Base-by-base conservation (phyloP, 1,140 invertebrate species). In the Phymorhynchus buccinoides region DNA sequence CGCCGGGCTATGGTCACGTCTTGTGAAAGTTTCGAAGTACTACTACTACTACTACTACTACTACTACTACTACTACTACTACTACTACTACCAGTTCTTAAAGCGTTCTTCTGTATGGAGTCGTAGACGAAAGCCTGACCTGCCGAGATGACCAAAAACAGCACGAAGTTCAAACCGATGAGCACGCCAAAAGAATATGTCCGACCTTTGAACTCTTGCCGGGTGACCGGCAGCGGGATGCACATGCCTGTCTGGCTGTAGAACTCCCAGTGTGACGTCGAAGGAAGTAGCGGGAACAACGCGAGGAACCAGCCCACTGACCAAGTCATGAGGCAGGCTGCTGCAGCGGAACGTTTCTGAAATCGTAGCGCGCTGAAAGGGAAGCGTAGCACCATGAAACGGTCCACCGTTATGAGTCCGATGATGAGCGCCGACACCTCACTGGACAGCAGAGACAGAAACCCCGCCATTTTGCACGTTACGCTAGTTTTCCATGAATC, bases 391-490 rank as follows among this genome's bases (percentile, higher is more conserved):
- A 80, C 83, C 9, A 91, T 35, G 75, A 88, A 87, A 27, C 91
- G 78, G 62, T 91, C 91, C 3, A 90, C 16, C 1, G 91, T 89
- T 52, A 91, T 90, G 9, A 90, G 68, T n/a, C 86, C 84, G 27
- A 91, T 84, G 84, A 90, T 90, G 37, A 88, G 80, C 9, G 88
- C 87, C 0, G 90, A 91, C 44, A 86, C 87, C 80, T 91, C 88
- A 37, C 80, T 87, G 35, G 90, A 91, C 6, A 90, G 48, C 1
- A 87, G 87, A 7, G 91, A 85, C 32, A 91, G 78, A 37, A 90
- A 84, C 16, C 91, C 91, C 16, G 90, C 90, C 35, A 88, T 3
- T 30, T 85, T 83, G 85, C 91, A 92, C 4, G 66, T n/a, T 6
- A n/a, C 41, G 73, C 91, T 90, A 7, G 81, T 62, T 62, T 86